Percentiles rank a stretch among this genome's conserved stretches.
Conservation (phyloP, 1,140 invertebrate species). For the Scaptomyza hsui region DNA sequence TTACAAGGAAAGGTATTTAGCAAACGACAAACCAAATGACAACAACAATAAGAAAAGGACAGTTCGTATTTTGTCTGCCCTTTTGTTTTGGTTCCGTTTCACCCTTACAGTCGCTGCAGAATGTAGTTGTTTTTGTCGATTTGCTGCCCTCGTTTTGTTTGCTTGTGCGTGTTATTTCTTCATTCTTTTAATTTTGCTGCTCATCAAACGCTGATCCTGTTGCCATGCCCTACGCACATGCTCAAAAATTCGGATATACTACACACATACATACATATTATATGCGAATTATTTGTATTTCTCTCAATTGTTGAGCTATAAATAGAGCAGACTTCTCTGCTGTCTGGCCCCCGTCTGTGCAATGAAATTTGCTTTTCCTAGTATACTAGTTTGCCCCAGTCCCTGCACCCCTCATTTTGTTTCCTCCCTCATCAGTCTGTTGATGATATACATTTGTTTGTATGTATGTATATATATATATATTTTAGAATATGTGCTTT, state of each 20-base stretch:
- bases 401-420: neutral
- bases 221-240: slow-evolving; percentile 61
- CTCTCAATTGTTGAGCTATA: slow-evolving; percentile 37
- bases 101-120: slow-evolving; percentile 15
- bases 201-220: slow-evolving; percentile 60
- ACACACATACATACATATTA: slow-evolving; percentile 1
- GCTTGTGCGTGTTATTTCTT: slow-evolving; percentile 36
- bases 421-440: too few species aligned
- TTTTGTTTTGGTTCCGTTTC: slow-evolving; percentile 72
- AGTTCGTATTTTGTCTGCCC: slow-evolving; percentile 44
- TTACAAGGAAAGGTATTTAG: slow-evolving; percentile 84
- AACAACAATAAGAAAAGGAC: slow-evolving; percentile 21
- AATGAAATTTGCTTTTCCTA: slow-evolving; percentile 15
- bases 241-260: slow-evolving; percentile 20
- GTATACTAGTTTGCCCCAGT: neutral
- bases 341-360: slow-evolving; percentile 36
- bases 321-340: slow-evolving; percentile 29
- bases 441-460: neutral
- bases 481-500: slow-evolving; percentile 1
- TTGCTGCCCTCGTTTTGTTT: slow-evolving; percentile 62
- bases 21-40: slow-evolving; percentile 12
- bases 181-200: slow-evolving; percentile 5
- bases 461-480: neutral
- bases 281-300: slow-evolving; percentile 36
- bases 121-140: slow-evolving; percentile 57